Percentiles rank a stretch among this genome's conserved stretches.
Evolutionary conservation across 2,797 vertebrate species (phyloP).

Genomic region (Siniperca scherzeri): DNA sequence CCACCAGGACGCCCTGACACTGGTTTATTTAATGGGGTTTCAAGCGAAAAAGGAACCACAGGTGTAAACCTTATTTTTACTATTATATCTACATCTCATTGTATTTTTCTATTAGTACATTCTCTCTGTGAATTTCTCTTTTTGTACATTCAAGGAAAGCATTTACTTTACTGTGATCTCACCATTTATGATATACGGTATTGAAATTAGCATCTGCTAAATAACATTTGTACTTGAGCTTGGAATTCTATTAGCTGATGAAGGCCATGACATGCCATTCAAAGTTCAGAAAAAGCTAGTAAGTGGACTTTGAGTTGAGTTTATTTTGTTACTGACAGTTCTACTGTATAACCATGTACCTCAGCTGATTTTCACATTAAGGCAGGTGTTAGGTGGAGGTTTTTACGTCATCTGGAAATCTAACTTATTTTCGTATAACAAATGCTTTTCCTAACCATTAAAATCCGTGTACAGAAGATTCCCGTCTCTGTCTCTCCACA

Average conservation of each 20-base stretch:
- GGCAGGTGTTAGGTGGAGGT: background rate
- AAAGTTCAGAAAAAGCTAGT: background rate
- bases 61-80: background rate
- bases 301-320: background rate
- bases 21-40: background rate
- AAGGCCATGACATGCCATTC: background rate
- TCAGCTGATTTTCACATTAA: constrained; percentile 19
- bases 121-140: constrained; percentile 1
- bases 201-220: background rate
- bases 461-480: background rate
- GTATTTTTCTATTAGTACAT: background rate
- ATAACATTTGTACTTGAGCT: background rate
- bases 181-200: background rate
- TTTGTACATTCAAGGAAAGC: background rate
- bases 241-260: background rate
- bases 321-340: background rate
- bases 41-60: background rate
- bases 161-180: constrained; percentile 10
- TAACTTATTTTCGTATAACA: constrained; percentile 34
- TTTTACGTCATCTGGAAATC: background rate
- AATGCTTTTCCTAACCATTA: constrained; percentile 11
- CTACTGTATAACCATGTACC: constrained; percentile 21
- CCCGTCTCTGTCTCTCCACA: background rate
- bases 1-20: background rate
- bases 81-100: background rate